Evolutionary conservation across 1,140 invertebrate genomes (phyloP), one percentile per base, ranked within the genome.

Genomic region (Thrips palmi): DNA sequence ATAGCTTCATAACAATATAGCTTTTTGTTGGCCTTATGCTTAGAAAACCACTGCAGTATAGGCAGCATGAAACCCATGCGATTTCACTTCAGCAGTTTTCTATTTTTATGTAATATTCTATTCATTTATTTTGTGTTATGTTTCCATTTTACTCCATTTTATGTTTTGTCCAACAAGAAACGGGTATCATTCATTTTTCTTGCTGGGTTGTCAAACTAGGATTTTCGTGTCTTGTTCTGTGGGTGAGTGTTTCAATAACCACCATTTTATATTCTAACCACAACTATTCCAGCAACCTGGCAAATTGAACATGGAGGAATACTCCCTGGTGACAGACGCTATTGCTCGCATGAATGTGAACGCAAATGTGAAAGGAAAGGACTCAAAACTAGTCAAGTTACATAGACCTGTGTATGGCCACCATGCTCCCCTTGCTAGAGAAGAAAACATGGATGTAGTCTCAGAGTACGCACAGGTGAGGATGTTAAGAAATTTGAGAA

Each of bases 251-350:
- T n/a, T n/a, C n/a, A n/a, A n/a, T n/a, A n/a, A n/a, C n/a, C n/a
- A n/a, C n/a, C n/a, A n/a, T n/a, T 37, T 25, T 46, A 30, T 43
- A 39, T 37, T 21, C 32, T n/a, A n/a, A n/a, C n/a, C n/a, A n/a
- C n/a, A n/a, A n/a, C n/a, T 50, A 44, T 61, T 61, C 33, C 54
- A 77, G 65, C 80, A 85, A 68, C 82, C 83, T 5, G 84, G 84
- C 33, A 88, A 87, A 64, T 63, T 89, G 47, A 85, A 89, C 54
- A 65, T 88, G 60, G 86, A 85, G 55, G 84, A 85, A 54, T 89
- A 78, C 58, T 74, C 80, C 17, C 71, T 85, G 51, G 81, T 89
- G 11, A 84, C 81, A 43, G 81, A 87, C 53, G 83, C 81, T n/a
- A 73, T 79, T 48, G 73, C 74, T 24, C 62, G 74, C 48, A 76